Base-by-base conservation (phyloP, 2,797 vertebrate genomes). In the Hydrophis major region DNA sequence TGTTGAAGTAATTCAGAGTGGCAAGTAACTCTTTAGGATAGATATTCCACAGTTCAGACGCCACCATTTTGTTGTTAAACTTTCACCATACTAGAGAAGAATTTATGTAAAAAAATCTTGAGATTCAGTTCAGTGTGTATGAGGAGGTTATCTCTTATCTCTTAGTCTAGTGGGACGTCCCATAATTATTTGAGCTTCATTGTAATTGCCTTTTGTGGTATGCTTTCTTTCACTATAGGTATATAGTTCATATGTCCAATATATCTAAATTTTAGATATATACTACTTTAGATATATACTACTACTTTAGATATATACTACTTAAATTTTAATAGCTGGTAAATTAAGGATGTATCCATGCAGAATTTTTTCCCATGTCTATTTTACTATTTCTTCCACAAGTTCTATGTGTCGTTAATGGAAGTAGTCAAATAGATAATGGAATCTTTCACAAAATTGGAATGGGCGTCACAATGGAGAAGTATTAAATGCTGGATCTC, bases 191-290 rank as follows among this genome's bases (percentile, higher is more conserved):
- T 89, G 63, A 94, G 0, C 87, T 61, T 88, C 92, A 93, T 66
- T 94, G 87, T 91, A 93, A 90, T 92, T 90, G 4, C 93, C 94
- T 94, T 50, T 66, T 93, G 87, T 69, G 66, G 78, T 25, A 63
- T 63, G 61, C 61, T 42, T 37, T 89, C 53, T 60, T 66, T 60
- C 89, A 55, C 18, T 37, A 69, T 56, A 42, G 4, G 61, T 22
- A 27, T 14, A 60, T 57, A 89, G 56, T 16, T 63, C 37, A 69
- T 69, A 69, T 32, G 66, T 32, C n/a, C n/a, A 32, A 69, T 69
- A 32, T 69, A 32, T 32, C n/a, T 69, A 69, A 32, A 32, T 32
- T 32, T 32, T 32, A 32, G 32, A 32, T 32, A 32, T 32, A 32
- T 32, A 32, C 32, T 32, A 32, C 32, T 32, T 32, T 32, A 32